Conservation (phyloP, 2,888 invertebrate genomes). For the Gortyna flavago region DNA sequence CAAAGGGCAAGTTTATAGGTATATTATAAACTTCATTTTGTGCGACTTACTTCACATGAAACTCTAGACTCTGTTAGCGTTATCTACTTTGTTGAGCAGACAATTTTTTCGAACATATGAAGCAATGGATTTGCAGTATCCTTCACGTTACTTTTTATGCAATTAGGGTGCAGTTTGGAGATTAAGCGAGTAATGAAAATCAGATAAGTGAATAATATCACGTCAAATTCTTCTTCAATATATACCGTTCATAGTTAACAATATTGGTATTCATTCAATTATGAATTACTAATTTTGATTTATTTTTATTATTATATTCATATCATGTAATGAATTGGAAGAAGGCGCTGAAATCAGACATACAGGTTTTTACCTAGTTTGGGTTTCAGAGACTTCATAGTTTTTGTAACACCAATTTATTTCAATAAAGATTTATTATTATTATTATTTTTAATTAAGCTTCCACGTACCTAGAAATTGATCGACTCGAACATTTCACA, state of each 20-base stretch:
- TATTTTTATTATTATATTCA: too few species aligned
- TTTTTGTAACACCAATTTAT: too few species aligned
- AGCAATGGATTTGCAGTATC: neutral
- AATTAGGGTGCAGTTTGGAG: too few species aligned
- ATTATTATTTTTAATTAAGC: too few species aligned
- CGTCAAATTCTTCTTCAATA: neutral
- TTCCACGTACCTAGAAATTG: slow-evolving; percentile 56
- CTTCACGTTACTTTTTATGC: neutral
- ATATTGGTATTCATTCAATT: slow-evolving; percentile 49
- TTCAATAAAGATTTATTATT: too few species aligned
- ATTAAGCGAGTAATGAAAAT: neutral
- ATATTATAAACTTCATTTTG: slow-evolving; percentile 20
- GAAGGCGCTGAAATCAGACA: too few species aligned
- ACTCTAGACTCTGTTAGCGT: neutral
- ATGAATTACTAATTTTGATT: too few species aligned
- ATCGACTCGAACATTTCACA: slow-evolving; percentile 56
- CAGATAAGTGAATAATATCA: neutral
- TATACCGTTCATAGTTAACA: slow-evolving; percentile 20
- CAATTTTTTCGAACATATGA: neutral
- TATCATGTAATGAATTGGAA: too few species aligned
- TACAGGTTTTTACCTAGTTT: too few species aligned
- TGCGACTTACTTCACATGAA: neutral
- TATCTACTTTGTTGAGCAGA: neutral
- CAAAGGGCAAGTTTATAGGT: slow-evolving; percentile 14
- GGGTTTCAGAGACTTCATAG: too few species aligned